phyloP scores from a whole-genome alignment of 2,797 vertebrate species.

The Molossus alvarezi region DNA sequence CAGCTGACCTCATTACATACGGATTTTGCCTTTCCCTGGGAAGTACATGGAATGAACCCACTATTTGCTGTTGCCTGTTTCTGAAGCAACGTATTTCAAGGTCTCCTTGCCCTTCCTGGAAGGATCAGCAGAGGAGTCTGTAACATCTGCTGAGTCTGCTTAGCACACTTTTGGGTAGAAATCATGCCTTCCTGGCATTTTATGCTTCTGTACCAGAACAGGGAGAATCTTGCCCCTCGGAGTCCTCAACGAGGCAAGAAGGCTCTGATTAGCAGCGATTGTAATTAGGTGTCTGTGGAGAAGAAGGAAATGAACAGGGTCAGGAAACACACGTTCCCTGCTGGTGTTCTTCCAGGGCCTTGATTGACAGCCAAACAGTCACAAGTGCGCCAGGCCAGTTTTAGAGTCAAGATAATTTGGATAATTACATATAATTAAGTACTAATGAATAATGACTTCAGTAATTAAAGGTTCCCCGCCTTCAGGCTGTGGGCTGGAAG shows the following conservation, averaged over 20 bases:
- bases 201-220: slow-evolving; percentile 67
- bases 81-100: not conserved
- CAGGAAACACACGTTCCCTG: not conserved
- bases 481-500: not conserved
- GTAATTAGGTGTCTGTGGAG: not conserved
- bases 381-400: not conserved
- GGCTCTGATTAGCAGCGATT: not conserved
- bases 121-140: not conserved
- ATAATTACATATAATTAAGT: slow-evolving; percentile 48
- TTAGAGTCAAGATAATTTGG: not conserved
- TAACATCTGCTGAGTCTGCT: slow-evolving; percentile 44
- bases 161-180: slow-evolving; percentile 30
- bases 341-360: not conserved
- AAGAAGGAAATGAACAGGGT: slow-evolving; percentile 16
- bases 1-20: not conserved
- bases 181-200: slow-evolving; percentile 71
- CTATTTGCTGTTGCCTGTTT: not conserved
- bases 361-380: slow-evolving; percentile 1
- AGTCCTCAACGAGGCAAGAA: not conserved
- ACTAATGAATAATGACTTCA: slow-evolving; percentile 57
- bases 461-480: not conserved
- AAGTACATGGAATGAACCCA: not conserved
- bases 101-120: not conserved
- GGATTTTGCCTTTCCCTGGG: not conserved
- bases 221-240: not conserved